Percentiles rank a stretch among this genome's conserved stretches.
phyloP scores from a whole-genome alignment of 2,797 vertebrate genomes.

The Channallabes apus region DNA sequence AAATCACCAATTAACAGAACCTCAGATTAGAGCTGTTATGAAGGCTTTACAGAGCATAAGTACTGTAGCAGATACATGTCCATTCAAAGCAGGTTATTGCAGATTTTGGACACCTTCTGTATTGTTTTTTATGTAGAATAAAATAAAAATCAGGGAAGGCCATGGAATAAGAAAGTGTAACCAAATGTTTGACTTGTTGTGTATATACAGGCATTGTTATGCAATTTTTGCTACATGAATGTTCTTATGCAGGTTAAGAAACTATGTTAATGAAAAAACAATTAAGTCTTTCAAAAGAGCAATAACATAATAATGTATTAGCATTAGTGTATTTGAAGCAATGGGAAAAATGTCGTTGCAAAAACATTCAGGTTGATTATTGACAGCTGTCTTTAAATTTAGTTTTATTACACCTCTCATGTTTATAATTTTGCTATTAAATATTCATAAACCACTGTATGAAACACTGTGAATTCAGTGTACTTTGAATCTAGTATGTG shows the following conservation, averaged over 20 bases:
- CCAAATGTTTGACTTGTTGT: too few species aligned
- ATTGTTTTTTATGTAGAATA: too few species aligned
- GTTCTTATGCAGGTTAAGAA: slow-evolving; percentile 45
- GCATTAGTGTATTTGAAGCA: slow-evolving; percentile 63
- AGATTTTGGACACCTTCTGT: too few species aligned
- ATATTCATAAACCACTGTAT: slow-evolving; percentile 26
- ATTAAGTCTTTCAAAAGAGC: slow-evolving; percentile 51
- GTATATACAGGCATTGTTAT: not conserved
- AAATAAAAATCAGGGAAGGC: too few species aligned
- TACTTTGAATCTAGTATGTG: slow-evolving; percentile 5
- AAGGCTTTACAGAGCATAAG: too few species aligned
- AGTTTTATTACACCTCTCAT: slow-evolving; percentile 4
- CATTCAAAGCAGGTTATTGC: too few species aligned
- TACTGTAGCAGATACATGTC: too few species aligned
- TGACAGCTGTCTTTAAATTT: slow-evolving; percentile 47
- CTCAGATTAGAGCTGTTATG: too few species aligned
- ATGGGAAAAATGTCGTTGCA: slow-evolving; percentile 36
- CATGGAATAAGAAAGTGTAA: too few species aligned
- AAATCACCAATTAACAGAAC: too few species aligned
- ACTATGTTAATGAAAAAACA: slow-evolving; percentile 53
- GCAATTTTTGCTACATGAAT: slow-evolving; percentile 33
- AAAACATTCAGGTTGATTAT: slow-evolving; percentile 7
- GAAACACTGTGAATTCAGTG: not conserved
- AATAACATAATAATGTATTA: slow-evolving; percentile 57
- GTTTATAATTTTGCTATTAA: slow-evolving; percentile 25